Evolutionary conservation across 2,888 invertebrate genomes (phyloP).

Genomic region (Agrochola circellaris): DNA sequence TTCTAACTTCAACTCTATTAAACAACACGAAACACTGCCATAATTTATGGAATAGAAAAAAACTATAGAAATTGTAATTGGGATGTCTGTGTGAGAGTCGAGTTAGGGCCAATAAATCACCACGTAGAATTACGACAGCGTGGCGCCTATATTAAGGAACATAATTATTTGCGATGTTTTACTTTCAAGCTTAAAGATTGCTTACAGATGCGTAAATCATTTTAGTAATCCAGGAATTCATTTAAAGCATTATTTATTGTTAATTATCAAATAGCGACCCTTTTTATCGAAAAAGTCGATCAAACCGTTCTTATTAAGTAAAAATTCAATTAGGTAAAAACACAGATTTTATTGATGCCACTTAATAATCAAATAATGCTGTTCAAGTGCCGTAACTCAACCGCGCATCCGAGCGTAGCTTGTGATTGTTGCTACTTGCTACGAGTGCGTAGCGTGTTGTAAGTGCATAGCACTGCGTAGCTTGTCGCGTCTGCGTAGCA

Average conservation of each 20-base stretch:
- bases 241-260: neutral
- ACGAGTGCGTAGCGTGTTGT: conserved; percentile 1
- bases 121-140: neutral
- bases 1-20: neutral
- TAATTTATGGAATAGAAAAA: neutral
- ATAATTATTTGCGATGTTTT: no score
- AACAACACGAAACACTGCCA: neutral
- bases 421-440: neutral
- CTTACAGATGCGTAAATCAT: neutral
- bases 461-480: neutral
- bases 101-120: neutral
- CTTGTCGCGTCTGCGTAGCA: neutral
- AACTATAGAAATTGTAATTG: neutral
- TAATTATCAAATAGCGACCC: neutral
- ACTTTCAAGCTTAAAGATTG: neutral
- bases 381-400: neutral
- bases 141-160: neutral
- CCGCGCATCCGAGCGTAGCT: neutral
- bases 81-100: neutral
- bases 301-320: neutral
- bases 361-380: neutral
- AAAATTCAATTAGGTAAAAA: neutral
- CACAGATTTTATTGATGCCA: neutral
- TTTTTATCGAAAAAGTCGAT: neutral
- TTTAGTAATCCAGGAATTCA: neutral